Evolutionary conservation across 2,113 vertebrate genomes (phyloP), one percentile per base, ranked within the genome.

Genomic region (Ceuthmochares aereus): DNA sequence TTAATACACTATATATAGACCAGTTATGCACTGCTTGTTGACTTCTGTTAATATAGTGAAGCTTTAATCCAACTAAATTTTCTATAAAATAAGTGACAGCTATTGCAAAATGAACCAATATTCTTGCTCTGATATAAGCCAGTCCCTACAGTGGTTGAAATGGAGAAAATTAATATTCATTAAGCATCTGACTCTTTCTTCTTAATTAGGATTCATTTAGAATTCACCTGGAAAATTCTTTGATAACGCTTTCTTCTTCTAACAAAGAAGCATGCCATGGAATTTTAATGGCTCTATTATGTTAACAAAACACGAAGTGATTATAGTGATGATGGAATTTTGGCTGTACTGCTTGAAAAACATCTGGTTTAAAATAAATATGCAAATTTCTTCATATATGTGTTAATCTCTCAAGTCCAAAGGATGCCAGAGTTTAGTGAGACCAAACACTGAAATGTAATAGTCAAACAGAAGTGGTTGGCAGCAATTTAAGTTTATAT

Each of bases 351-450:
- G 49, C 60, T 66, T 27, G 7, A 72, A 64, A 29, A 94, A 95
- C 95, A 97, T 97, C 90, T 97, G 97, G 87, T 96, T 96, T 90
- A 92, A 94, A 97, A 96, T 68, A 95, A 96, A 97, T 97, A 97
- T 95, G 93, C 76, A 97, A 96, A 97, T 97, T 78, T 94, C 64
- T 89, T 93, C 82, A 75, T 95, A 87, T 97, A 94, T 84, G 93
- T 96, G 96, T 97, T 97, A 96, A 97, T 97, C 93, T 96, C 96
- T 94, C 83, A 96, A 97, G 87, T 89, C 66, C 87, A 96, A 89
- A 91, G 66, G 79, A 94, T 84, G 87, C 82, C 94, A 97, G 88
- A 69, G 43, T 91, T 93, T 89, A 78, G 54, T 32, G 34, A 87
- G 90, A 84, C 58, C 49, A 89, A 91, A 78, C 49, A 73, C 26